A percentile compares a stretch with the other conserved stretches of the same genome.
phyloP scores from a whole-genome alignment of 1,140 invertebrate species.

The Hypothenemus hampei region DNA sequence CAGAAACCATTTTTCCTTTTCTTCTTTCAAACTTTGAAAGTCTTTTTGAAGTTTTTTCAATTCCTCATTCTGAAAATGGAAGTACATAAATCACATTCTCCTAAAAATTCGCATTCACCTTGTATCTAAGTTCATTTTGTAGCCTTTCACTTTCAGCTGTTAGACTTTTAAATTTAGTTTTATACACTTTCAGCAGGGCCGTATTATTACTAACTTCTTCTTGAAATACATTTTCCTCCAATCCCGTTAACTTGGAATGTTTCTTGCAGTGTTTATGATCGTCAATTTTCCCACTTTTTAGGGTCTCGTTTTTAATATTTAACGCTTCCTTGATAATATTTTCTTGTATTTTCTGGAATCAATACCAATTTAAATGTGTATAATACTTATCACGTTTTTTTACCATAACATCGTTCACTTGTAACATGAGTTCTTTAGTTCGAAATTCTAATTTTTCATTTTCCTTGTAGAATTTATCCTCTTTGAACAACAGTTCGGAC shows the following conservation, averaged over 20 bases:
- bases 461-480: constrained; percentile 49
- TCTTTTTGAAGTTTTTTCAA: constrained; percentile 46
- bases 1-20: constrained; percentile 46
- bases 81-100: background rate
- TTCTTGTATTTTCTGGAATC: constrained; percentile 36
- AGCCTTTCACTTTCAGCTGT: constrained; percentile 45
- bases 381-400: constrained; percentile 2
- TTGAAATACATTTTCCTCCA: background rate
- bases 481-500: constrained; percentile 46
- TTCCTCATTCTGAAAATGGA: constrained; percentile 40
- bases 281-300: background rate
- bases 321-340: constrained; percentile 21
- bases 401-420: constrained; percentile 48
- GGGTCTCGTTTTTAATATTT: constrained; percentile 7
- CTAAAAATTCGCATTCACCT: background rate
- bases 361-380: background rate
- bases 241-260: background rate
- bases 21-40: constrained; percentile 43
- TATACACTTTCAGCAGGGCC: constrained; percentile 14
- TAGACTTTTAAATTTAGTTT: constrained; percentile 35
- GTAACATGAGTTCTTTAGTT: constrained; percentile 47
- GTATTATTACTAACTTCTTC: background rate
- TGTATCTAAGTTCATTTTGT: constrained; percentile 24
- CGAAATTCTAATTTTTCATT: constrained; percentile 50
- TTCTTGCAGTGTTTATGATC: too few relatives aligned